phyloP scores from a whole-genome alignment of 2,113 vertebrate species.

The Cranoglanis bouderius region DNA sequence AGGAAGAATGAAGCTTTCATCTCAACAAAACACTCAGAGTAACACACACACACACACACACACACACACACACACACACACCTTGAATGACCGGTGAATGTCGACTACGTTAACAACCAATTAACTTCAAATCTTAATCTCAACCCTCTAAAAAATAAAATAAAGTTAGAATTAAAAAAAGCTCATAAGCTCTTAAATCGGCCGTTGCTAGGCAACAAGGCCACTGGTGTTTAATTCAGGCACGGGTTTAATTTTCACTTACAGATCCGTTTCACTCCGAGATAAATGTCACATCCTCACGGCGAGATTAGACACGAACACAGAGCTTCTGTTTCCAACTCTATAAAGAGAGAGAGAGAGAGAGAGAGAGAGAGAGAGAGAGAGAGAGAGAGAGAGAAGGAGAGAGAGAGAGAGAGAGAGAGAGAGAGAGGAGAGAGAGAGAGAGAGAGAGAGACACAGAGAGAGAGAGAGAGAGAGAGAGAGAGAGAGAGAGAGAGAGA shows the following conservation, averaged over 20 bases:
- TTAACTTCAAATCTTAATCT: slow-evolving; percentile 16
- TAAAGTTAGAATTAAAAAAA: neutral
- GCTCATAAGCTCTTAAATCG: neutral
- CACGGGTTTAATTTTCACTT: slow-evolving; percentile 11
- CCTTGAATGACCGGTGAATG: neutral
- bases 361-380: too few species aligned
- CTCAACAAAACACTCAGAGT: neutral
- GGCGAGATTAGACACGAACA: neutral
- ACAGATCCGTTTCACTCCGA: neutral
- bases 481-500: too few species aligned
- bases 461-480: too few species aligned
- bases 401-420: too few species aligned
- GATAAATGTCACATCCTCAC: slow-evolving; percentile 3
- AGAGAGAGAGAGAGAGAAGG: too few species aligned
- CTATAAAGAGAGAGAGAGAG: too few species aligned
- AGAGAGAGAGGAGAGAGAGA: too few species aligned
- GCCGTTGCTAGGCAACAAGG: slow-evolving; percentile 24
- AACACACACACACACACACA: neutral
- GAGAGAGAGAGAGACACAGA: too few species aligned
- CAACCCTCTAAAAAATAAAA: neutral
- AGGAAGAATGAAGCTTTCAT: neutral
- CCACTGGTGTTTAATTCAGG: slow-evolving; percentile 4
- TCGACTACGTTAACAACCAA: slow-evolving; percentile 7
- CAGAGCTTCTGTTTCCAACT: neutral
- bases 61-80: neutral